phyloP scores from a whole-genome alignment of 2,888 invertebrate genomes.

The Notodonta ziczac region DNA sequence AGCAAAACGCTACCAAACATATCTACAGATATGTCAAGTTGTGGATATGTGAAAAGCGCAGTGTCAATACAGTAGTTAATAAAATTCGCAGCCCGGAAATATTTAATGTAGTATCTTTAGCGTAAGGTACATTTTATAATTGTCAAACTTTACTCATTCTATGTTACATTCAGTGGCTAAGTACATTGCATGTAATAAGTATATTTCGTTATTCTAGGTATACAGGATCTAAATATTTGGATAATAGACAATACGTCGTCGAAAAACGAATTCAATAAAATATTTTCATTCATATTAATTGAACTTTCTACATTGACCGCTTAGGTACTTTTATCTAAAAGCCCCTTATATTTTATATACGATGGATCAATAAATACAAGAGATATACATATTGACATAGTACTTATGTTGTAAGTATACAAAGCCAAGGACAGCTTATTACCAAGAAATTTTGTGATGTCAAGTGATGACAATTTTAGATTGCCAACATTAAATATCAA shows the following conservation, averaged over 20 bases:
- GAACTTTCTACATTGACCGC: constrained; percentile 46
- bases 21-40: constrained; percentile 31
- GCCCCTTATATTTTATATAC: constrained; percentile 40
- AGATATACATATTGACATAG: constrained; percentile 6
- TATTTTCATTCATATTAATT: constrained; percentile 43
- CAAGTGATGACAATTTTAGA: background rate
- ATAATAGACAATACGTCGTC: constrained; percentile 15
- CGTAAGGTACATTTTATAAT: background rate
- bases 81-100: too few relatives aligned
- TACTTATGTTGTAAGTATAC: constrained; percentile 6
- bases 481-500: background rate
- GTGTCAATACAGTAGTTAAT: background rate
- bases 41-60: constrained; percentile 34
- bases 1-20: constrained; percentile 53
- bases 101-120: too few relatives aligned
- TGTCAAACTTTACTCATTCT: background rate
- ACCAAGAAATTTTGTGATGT: constrained; percentile 4
- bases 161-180: too few relatives aligned
- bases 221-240: constrained; percentile 17
- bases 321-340: constrained; percentile 43
- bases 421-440: constrained; percentile 19
- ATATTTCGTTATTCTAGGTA: background rate
- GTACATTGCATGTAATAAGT: background rate
- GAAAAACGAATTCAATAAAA: constrained; percentile 14
- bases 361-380: constrained; percentile 4